Percentiles rank a stretch among this genome's conserved stretches.
Evolutionary conservation across 2,113 vertebrate genomes (phyloP).

Genomic region (Melierax canorus): DNA sequence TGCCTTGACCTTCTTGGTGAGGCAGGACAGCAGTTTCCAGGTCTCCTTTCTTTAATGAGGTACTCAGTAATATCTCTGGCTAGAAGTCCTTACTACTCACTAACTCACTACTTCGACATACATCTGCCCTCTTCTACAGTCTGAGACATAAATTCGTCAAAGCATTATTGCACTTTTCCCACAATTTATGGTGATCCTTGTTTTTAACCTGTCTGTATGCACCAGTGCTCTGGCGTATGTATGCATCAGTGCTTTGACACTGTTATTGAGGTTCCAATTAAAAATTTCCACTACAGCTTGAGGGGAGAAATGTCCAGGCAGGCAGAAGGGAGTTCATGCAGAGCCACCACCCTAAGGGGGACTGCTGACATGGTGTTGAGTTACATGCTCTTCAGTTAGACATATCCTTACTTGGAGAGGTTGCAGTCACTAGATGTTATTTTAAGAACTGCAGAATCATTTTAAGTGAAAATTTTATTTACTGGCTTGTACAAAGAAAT

Average conservation of each 20-base stretch:
- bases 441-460: neutral
- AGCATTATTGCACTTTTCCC: neutral
- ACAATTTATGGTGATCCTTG: neutral
- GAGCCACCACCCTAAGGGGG: neutral
- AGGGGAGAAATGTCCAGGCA: neutral
- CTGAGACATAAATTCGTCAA: neutral
- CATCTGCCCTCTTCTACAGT: neutral
- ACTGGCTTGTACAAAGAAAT: neutral
- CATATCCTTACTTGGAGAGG: constrained; percentile 29
- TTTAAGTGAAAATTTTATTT: constrained; percentile 4
- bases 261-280: accelerated
- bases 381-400: neutral
- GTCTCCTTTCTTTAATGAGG: neutral
- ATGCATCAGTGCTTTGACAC: neutral
- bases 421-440: neutral
- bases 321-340: neutral
- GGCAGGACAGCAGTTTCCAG: neutral
- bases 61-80: neutral
- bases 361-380: neutral
- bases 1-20: neutral
- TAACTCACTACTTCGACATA: neutral
- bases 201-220: neutral
- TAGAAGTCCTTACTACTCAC: neutral
- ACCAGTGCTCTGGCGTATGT: accelerated
- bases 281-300: neutral